phyloP scores from a whole-genome alignment of 2,113 vertebrate genomes.

The Brachirus orientalis region DNA sequence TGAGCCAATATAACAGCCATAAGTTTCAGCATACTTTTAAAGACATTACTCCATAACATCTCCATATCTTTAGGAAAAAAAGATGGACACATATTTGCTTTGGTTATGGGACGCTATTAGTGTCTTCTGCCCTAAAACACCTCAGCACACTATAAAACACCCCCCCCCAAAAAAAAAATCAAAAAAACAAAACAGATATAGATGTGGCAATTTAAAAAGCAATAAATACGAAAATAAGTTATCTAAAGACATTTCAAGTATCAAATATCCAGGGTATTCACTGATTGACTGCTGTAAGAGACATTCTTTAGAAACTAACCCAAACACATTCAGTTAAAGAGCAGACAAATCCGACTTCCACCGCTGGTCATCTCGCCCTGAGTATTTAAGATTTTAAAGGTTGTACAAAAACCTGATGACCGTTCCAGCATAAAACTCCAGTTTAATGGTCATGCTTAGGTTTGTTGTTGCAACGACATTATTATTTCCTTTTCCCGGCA shows the following conservation, averaged over 20 bases:
- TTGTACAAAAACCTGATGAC: conserved; percentile 3
- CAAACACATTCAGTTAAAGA: too few species aligned
- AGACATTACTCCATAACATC: conserved; percentile 24
- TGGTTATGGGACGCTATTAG: conserved; percentile 1
- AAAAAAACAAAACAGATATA: conserved; percentile 59
- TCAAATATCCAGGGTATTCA: conserved; percentile 41
- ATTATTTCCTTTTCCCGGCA: conserved; percentile 74
- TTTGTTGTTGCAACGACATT: conserved; percentile 28
- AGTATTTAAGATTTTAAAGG: conserved; percentile 14
- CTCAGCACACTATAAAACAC: conserved; percentile 26
- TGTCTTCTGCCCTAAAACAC: conserved; percentile 12
- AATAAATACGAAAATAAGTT: conserved; percentile 83
- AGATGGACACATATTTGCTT: conserved; percentile 2
- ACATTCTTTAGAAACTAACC: too few species aligned
- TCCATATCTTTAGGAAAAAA: conserved; percentile 12
- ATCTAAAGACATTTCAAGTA: conserved; percentile 77
- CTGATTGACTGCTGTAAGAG: conserved; percentile 37
- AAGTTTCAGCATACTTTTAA: conserved; percentile 15
- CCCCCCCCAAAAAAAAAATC: too few species aligned
- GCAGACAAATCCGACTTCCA: neutral
- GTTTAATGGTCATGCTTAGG: conserved; percentile 6
- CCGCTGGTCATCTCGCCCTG: conserved; percentile 45
- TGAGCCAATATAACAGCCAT: too few species aligned
- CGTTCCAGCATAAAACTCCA: neutral
- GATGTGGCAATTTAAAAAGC: conserved; percentile 49